phyloP scores from a whole-genome alignment of 1,140 invertebrate species.

The Gyrodactylus salaris region DNA sequence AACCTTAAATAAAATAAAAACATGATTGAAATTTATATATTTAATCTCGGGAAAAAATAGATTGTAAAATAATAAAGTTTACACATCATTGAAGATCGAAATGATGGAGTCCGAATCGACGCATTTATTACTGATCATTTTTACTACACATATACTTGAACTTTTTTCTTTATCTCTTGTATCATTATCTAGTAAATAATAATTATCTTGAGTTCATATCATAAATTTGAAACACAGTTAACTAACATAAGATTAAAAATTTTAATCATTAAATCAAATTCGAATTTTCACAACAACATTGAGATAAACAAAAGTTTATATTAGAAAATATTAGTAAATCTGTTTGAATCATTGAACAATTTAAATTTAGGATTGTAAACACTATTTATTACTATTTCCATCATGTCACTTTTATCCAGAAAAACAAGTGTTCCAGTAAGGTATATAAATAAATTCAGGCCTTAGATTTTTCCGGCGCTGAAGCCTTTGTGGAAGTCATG shows the following conservation, averaged over 20 bases:
- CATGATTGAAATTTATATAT: too few species aligned
- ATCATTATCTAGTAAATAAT: too few species aligned
- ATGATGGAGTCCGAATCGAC: too few species aligned
- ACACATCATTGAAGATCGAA: too few species aligned
- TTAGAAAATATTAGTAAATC: background rate
- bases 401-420: background rate
- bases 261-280: background rate
- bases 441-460: background rate
- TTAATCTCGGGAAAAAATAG: too few species aligned
- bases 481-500: background rate
- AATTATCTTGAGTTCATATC: too few species aligned
- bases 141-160: too few species aligned
- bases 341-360: background rate
- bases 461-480: background rate
- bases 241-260: background rate
- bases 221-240: too few species aligned
- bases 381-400: background rate
- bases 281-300: background rate
- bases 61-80: too few species aligned
- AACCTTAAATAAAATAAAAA: too few species aligned
- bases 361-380: background rate
- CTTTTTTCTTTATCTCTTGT: too few species aligned
- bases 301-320: background rate
- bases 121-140: too few species aligned
- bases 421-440: background rate